Base-by-base conservation (phyloP, 2,888 invertebrate genomes). In the Julus scanicus region DNA sequence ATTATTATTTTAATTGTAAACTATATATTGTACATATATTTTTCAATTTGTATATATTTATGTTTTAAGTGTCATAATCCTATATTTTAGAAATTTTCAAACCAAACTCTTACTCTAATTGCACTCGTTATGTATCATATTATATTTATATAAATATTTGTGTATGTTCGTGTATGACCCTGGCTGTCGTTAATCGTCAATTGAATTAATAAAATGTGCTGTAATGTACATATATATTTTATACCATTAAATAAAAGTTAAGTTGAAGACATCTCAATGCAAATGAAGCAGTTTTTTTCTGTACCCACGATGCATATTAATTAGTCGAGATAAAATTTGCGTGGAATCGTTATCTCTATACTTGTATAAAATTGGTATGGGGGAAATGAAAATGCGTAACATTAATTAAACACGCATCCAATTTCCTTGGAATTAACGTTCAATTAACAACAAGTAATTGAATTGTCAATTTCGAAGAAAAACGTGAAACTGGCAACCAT, bases 101-200 rank as follows among this genome's bases (percentile, higher is more conserved):
- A 63, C 63, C 63, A 63, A 63, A 63, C 63, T 63, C 63, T 63
- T 63, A 63, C 63, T 63, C 63, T 63, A 63, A n/a, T 63, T 20
- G 63, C 63, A 63, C 63, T 63, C 63, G 63, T 63, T 63, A 63
- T 63, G 63, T 63, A 63, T 63, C 63, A 63, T 63, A 63, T 63
- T 63, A 63, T 63, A 63, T 63, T 63, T 63, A 63, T 63, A 63
- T 63, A 63, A 63, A 63, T 63, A 63, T 63, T 63, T 63, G 63
- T 63, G 63, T 63, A 63, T 63, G 63, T 63, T 63, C 20, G 63
- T 63, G 63, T 63, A 63, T 63, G 63, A 63, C 20, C 63, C 63
- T 63, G 63, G 63, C 63, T 63, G 63, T 63, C 63, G 63, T 63
- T 63, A 63, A 63, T 63, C 63, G 63, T 63, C 63, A 63, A 20